Conservation (phyloP, 2,888 invertebrate genomes). For the Lagria hirta region DNA sequence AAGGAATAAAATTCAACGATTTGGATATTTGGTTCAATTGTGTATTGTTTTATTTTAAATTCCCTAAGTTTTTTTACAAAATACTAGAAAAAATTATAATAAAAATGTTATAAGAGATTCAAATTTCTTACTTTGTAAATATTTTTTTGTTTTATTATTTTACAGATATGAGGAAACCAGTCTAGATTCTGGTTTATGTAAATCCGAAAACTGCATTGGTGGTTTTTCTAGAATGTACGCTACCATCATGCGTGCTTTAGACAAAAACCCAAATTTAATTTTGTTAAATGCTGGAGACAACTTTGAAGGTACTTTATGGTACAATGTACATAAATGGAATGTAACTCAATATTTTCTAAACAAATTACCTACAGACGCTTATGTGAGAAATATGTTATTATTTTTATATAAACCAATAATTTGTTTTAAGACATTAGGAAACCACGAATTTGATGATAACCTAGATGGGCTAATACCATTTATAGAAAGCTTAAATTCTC, state of each 20-base stretch:
- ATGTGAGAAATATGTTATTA: slow-evolving; percentile 7
- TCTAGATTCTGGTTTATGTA: slow-evolving; percentile 59
- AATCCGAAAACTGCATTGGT: slow-evolving; percentile 62
- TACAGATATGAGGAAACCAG: slow-evolving; percentile 61
- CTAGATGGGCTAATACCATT: slow-evolving; percentile 73
- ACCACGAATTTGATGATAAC: slow-evolving; percentile 84
- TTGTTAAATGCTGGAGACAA: slow-evolving; percentile 81
- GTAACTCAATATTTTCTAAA: slow-evolving; percentile 74
- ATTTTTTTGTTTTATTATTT: too few species aligned
- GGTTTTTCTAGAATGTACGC: slow-evolving; percentile 67
- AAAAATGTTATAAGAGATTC: too few species aligned
- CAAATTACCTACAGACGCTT: slow-evolving; percentile 50
- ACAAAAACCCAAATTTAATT: slow-evolving; percentile 55
- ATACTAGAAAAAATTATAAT: too few species aligned
- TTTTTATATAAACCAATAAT: slow-evolving; percentile 9
- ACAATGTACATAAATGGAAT: slow-evolving; percentile 70
- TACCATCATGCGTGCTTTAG: slow-evolving; percentile 54
- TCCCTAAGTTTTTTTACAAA: too few species aligned
- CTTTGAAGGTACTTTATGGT: slow-evolving; percentile 83
- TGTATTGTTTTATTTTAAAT: too few species aligned
- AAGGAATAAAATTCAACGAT: too few species aligned
- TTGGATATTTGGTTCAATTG: too few species aligned
- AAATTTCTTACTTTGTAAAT: too few species aligned
- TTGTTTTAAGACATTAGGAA: slow-evolving; percentile 70
- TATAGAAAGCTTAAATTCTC: slow-evolving; percentile 62